These are phyloP conservation scores for Campoletis sonorensis DNA, from an alignment of 1,140 invertebrate genomes.

Conservation along the genomic window DNA sequence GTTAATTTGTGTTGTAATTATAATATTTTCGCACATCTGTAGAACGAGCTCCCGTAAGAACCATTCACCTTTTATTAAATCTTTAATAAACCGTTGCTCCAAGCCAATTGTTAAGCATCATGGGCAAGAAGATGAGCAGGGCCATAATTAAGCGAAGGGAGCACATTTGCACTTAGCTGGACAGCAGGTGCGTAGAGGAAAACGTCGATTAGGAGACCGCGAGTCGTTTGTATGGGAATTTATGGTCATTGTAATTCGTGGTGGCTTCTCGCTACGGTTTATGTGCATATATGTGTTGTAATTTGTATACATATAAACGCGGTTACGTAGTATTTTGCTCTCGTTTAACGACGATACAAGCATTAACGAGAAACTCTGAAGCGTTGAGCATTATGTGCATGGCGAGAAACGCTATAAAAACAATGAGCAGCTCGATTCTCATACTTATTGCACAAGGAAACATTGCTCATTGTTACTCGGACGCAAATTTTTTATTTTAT, in stretches of 20 bases:
- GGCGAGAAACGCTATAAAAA: background rate
- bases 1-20: background rate
- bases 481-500: background rate
- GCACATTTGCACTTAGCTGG: background rate
- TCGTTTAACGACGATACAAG: slow-evolving; percentile 50
- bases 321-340: slow-evolving; percentile 51
- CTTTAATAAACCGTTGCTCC: slow-evolving; percentile 4
- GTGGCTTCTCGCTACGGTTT: background rate
- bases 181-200: slow-evolving; percentile 55
- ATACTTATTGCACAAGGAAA: background rate
- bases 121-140: background rate
- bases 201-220: slow-evolving; percentile 54
- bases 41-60: background rate
- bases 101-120: background rate
- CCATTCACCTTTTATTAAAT: background rate
- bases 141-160: slow-evolving; percentile 5
- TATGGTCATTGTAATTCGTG: slow-evolving; percentile 53
- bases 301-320: background rate
- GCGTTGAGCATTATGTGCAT: background rate
- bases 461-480: slow-evolving; percentile 7
- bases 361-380: slow-evolving; percentile 41
- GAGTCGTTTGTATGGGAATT: slow-evolving; percentile 53
- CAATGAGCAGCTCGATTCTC: slow-evolving; percentile 28
- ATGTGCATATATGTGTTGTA: background rate
- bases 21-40: background rate